Evolutionary conservation across 2,888 invertebrate genomes (phyloP), one percentile per base, ranked within the genome.

Genomic region (Drosophila greeni): DNA sequence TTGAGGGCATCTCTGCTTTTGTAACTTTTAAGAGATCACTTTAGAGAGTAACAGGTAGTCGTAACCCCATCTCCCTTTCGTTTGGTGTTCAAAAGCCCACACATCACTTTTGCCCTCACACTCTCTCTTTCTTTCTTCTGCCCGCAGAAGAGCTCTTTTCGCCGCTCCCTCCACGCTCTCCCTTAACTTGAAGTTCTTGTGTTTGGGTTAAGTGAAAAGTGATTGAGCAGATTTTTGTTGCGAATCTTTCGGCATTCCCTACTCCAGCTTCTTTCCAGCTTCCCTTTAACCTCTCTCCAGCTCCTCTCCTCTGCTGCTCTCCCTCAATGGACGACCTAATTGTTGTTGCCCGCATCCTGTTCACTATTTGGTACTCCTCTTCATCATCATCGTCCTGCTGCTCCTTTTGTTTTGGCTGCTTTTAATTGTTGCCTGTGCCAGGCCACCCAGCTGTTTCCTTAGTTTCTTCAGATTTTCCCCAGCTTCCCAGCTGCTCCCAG

Each of bases 191-290:
- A 80, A 80, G 83, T 77, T 78, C 75, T 77, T 75, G 83, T 79
- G 83, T 80, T 79, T 83, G 83, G 81, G 78, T 79, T 79, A 79
- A 79, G 78, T 79, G 78, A 82, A 79, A 79, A 79, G 78, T 82
- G 83, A 79, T 79, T 79, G 78, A 79, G 78, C 78, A 79, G 81
- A 82, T 79, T 79, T 79, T 75, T 81, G 78, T 77, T 75, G 75
- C 83, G 72, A 82, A 82, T 82, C 75, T 81, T 81, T 82, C 48
- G 78, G 74, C 70, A 75, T 75, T 70, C 77, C 64, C 67, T 29
- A 18, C 24, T 2, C 49, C 48, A 43, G 23, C 43, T 55, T 2
- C n/a, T 9, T 9, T 37, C 37, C 24, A 24, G 24, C 24, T 24
- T 7, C 23, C 4, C 3, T 23, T 23, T 45, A 43, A 20, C 43